phyloP scores from a whole-genome alignment of 2,113 vertebrate genomes.

The Uria lomvia region DNA sequence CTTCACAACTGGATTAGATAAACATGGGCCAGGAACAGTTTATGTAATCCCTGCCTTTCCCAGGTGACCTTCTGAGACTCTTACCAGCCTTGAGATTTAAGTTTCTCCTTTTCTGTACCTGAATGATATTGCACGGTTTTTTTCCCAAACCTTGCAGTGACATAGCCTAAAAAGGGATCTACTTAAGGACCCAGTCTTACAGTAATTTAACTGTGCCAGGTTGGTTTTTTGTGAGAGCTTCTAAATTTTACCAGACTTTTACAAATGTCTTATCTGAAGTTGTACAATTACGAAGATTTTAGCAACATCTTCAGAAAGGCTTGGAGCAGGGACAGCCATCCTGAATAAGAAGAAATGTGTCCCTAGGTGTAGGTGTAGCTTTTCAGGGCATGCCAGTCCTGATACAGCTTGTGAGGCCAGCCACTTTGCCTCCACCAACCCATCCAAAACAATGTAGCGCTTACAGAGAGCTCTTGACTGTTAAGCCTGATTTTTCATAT shows the following conservation, averaged over 20 bases:
- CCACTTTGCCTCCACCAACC: not conserved
- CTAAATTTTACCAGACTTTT: not conserved
- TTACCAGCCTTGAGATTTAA: not conserved
- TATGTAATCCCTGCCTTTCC: not conserved
- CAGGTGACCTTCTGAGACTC: not conserved
- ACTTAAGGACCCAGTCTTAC: not conserved
- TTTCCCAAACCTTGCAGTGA: not conserved
- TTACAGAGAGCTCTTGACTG: not conserved
- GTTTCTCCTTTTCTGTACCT: not conserved
- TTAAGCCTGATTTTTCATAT: not conserved
- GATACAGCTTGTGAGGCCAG: not conserved
- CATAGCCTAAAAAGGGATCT: not conserved
- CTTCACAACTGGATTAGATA: not conserved
- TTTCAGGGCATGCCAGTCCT: not conserved
- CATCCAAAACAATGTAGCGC: not conserved
- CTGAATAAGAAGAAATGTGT: not conserved
- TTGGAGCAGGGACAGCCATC: not conserved
- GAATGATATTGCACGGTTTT: not conserved
- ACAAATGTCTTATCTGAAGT: not conserved
- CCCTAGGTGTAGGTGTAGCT: not conserved
- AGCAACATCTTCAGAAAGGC: not conserved
- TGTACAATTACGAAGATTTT: not conserved
- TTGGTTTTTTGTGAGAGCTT: not conserved
- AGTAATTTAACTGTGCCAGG: not conserved
- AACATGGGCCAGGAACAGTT: not conserved